Evolutionary conservation across 1,140 invertebrate species (phyloP).

Genomic region (Scaptomyza hsui): DNA sequence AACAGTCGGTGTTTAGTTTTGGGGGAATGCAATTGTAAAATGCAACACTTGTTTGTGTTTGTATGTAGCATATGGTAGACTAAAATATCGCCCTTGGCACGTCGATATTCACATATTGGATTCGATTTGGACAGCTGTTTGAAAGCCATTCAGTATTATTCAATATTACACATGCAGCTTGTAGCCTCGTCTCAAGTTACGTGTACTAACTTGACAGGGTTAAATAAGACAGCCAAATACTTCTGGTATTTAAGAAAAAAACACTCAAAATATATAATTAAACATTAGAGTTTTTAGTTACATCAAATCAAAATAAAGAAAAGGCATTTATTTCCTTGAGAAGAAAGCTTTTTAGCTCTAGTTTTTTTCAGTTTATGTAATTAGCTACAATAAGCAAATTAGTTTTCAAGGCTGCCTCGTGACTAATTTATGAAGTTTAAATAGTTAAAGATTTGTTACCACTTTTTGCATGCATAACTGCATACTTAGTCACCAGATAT

Average conservation of each 20-base stretch:
- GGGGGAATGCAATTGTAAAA: background rate
- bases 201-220: conserved; percentile 13
- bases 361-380: too few relatives aligned
- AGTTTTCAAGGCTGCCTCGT: too few relatives aligned
- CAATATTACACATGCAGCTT: conserved; percentile 35
- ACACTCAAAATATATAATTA: too few relatives aligned
- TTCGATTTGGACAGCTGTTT: conserved; percentile 46
- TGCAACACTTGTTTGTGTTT: background rate
- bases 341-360: too few relatives aligned
- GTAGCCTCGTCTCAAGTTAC: conserved; percentile 22
- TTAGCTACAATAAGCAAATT: background rate
- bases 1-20: conserved; percentile 1
- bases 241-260: background rate
- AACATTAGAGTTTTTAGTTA: too few relatives aligned
- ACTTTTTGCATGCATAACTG: too few relatives aligned
- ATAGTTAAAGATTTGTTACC: too few relatives aligned
- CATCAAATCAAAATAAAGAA: too few relatives aligned
- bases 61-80: background rate
- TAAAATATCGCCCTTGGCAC: conserved; percentile 37
- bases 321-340: too few relatives aligned
- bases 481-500: background rate
- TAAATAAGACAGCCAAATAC: conserved; percentile 11
- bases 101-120: conserved; percentile 23
- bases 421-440: too few relatives aligned
- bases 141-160: conserved; percentile 10